phyloP scores from a whole-genome alignment of 2,888 invertebrate species.

The Trachelus tabidus region DNA sequence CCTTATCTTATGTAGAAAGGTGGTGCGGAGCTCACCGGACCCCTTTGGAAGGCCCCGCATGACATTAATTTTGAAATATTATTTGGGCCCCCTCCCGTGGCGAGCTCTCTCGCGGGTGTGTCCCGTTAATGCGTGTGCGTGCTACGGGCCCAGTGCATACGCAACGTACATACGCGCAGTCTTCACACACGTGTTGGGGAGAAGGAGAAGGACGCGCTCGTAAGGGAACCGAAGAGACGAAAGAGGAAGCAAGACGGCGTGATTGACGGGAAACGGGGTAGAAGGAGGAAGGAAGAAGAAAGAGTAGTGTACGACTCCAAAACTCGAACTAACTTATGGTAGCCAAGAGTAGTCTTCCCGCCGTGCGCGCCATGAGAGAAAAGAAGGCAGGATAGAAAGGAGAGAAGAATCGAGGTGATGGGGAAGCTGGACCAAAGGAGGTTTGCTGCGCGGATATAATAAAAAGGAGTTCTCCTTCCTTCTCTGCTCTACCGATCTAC shows the following conservation, averaged over 20 bases:
- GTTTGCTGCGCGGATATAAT: slow-evolving; percentile 11
- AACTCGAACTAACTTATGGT: slow-evolving; percentile 39
- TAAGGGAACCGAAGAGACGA: neutral
- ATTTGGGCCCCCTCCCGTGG: slow-evolving; percentile 46
- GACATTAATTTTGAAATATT: slow-evolving; percentile 64
- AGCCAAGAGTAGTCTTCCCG: slow-evolving; percentile 22
- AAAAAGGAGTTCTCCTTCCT: slow-evolving; percentile 16
- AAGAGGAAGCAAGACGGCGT: neutral
- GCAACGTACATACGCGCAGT: slow-evolving; percentile 18
- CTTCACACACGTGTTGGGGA: slow-evolving; percentile 12
- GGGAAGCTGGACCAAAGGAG: neutral
- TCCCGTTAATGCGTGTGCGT: slow-evolving; percentile 22
- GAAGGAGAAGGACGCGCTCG: neutral
- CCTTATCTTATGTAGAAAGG: slow-evolving; percentile 49
- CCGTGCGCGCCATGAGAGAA: slow-evolving; percentile 19
- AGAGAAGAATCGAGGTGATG: neutral
- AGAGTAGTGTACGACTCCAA: slow-evolving; percentile 19
- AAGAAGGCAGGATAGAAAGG: neutral
- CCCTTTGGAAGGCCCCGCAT: slow-evolving; percentile 50
- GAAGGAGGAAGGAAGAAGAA: neutral
- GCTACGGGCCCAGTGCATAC: neutral
- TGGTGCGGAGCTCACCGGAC: slow-evolving; percentile 39
- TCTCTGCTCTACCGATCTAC: neutral
- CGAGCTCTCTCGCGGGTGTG: slow-evolving; percentile 29
- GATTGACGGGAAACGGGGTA: neutral